phyloP scores from a whole-genome alignment of 2,888 invertebrate species.

The Pycnomerus fuliginosus region DNA sequence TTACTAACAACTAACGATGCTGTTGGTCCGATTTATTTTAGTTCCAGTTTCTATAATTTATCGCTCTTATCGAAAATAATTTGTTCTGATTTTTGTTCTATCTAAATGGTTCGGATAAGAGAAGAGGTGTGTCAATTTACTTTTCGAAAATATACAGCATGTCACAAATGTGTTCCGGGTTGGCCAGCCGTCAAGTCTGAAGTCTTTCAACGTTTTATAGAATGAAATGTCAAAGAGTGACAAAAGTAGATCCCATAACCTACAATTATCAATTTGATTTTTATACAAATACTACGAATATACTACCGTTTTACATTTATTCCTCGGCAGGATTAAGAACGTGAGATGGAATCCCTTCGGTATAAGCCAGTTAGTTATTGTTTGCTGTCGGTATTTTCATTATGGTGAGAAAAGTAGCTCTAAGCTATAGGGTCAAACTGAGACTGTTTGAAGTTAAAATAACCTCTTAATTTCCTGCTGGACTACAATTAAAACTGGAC shows the following conservation, averaged over 20 bases:
- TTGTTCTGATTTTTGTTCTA: too few relatives aligned
- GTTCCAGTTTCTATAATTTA: too few relatives aligned
- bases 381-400: constrained; percentile 9
- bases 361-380: constrained; percentile 4
- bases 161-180: constrained; percentile 31
- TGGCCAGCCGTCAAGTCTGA: constrained; percentile 33
- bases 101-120: too few relatives aligned
- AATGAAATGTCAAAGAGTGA: constrained; percentile 35
- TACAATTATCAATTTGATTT: constrained; percentile 26
- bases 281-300: neutral
- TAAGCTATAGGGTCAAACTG: constrained; percentile 6
- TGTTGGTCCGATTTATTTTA: too few relatives aligned
- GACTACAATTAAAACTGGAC: neutral
- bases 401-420: constrained; percentile 8
- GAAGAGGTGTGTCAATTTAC: too few relatives aligned
- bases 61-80: too few relatives aligned
- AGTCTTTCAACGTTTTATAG: constrained; percentile 23
- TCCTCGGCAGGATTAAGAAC: too few relatives aligned
- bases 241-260: constrained; percentile 32
- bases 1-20: neutral
- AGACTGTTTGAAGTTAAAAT: neutral
- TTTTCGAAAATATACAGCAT: too few relatives aligned
- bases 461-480: neutral
- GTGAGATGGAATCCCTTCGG: too few relatives aligned
- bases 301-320: constrained; percentile 4